Evolutionary conservation across 2,113 vertebrate genomes (phyloP).

Genomic region (Corythaeola cristata): DNA sequence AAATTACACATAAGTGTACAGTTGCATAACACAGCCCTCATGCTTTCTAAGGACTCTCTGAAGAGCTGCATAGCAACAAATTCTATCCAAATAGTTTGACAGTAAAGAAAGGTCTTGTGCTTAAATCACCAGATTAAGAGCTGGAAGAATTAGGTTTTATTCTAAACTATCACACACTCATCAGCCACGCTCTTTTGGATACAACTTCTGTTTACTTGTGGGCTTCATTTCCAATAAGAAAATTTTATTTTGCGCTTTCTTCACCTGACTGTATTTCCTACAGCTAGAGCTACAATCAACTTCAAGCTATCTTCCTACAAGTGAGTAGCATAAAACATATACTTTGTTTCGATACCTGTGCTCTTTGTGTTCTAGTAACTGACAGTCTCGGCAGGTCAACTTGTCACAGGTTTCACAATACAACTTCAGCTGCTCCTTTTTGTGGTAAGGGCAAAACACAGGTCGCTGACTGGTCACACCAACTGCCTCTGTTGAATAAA

Average conservation of each 20-base stretch:
- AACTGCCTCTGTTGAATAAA: constrained; percentile 81
- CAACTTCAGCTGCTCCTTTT: constrained; percentile 95
- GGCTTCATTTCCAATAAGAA: not conserved
- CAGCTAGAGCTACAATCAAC: not conserved
- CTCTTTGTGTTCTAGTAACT: constrained; percentile 96
- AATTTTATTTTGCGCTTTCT: not conserved
- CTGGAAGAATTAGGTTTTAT: not conserved
- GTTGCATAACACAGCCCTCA: constrained; percentile 22
- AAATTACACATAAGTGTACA: not conserved
- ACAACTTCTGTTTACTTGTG: not conserved
- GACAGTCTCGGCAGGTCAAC: constrained; percentile 94
- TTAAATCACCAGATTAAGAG: not conserved
- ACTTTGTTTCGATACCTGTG: constrained; percentile 84
- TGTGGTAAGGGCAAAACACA: constrained; percentile 95
- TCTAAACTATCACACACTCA: not conserved
- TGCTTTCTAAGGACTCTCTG: not conserved
- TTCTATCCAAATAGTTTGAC: not conserved
- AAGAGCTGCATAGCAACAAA: constrained; percentile 6
- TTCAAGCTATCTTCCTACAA: not conserved
- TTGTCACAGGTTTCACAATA: constrained; percentile 99
- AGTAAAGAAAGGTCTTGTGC: not conserved
- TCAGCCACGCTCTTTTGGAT: not conserved
- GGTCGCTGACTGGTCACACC: constrained; percentile 89
- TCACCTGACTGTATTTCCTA: not conserved
- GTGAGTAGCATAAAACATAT: not conserved